Evolutionary conservation across 1,140 invertebrate species (phyloP).

Genomic region (Papilio polytes): DNA sequence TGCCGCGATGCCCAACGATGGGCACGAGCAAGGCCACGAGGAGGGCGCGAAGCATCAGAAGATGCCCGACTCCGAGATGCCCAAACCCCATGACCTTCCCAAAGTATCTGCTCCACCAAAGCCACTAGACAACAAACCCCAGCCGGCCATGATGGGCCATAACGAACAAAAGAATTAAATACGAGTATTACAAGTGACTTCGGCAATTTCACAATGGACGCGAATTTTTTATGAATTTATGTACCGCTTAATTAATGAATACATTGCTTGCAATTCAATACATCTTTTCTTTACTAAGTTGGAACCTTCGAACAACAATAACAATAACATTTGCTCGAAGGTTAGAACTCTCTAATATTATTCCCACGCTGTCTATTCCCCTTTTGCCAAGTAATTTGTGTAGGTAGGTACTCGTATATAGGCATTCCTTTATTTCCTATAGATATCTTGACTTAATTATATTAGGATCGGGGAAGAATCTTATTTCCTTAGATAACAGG

Average conservation of each 20-base stretch:
- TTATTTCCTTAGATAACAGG: neutral
- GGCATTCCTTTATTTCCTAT: too few relatives aligned
- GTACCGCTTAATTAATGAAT: neutral
- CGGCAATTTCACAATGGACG: neutral
- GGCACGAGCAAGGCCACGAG: neutral
- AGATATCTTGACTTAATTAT: too few relatives aligned
- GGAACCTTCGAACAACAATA: neutral
- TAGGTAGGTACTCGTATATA: too few relatives aligned
- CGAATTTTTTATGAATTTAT: neutral
- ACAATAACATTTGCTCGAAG: neutral
- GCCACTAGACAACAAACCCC: constrained; percentile 15
- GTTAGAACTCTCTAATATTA: neutral
- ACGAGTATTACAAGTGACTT: neutral
- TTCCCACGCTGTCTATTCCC: too few relatives aligned
- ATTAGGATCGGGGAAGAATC: too few relatives aligned
- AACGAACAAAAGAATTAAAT: constrained; percentile 29
- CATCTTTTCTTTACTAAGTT: neutral
- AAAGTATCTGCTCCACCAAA: neutral
- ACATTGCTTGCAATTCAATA: neutral
- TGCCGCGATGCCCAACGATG: constrained; percentile 1
- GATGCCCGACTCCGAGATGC: constrained; percentile 6
- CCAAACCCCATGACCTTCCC: constrained; percentile 22
- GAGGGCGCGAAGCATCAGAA: constrained; percentile 22
- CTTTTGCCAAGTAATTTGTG: too few relatives aligned
- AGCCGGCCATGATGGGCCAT: neutral